Evolutionary conservation across 2,888 invertebrate species (phyloP).

Genomic region (Silvanus unidentatus): DNA sequence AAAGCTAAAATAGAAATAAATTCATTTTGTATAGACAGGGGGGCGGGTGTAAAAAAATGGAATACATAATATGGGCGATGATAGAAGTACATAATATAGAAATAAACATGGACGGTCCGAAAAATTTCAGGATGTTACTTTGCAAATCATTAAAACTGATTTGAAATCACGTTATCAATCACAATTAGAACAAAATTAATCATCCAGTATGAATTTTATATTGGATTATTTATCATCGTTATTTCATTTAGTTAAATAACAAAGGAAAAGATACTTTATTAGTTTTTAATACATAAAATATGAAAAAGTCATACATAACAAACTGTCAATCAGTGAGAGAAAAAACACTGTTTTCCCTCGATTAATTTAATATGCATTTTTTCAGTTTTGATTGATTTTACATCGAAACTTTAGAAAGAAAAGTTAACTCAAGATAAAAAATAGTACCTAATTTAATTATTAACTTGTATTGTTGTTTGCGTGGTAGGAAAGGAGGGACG

Average conservation of each 20-base stretch:
- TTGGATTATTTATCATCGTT: conserved; percentile 25
- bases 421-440: too few relatives aligned
- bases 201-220: conserved; percentile 20
- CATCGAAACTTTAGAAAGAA: too few relatives aligned
- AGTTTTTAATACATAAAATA: conserved; percentile 6
- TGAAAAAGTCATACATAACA: conserved; percentile 3
- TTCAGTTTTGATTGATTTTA: too few relatives aligned
- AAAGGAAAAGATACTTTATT: conserved; percentile 2
- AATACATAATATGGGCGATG: background rate
- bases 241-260: conserved; percentile 11
- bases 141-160: conserved; percentile 8
- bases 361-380: too few relatives aligned
- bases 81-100: background rate
- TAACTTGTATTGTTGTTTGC: too few relatives aligned
- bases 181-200: conserved; percentile 27
- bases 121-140: background rate
- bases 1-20: background rate
- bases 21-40: too few relatives aligned
- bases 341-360: too few relatives aligned
- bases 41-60: too few relatives aligned
- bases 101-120: background rate
- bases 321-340: too few relatives aligned
- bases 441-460: too few relatives aligned
- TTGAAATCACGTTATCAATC: conserved; percentile 26
- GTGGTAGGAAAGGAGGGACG: too few relatives aligned